Evolutionary conservation across 2,797 vertebrate species (phyloP), one percentile per base, ranked within the genome.

Genomic region (Anas georgica): DNA sequence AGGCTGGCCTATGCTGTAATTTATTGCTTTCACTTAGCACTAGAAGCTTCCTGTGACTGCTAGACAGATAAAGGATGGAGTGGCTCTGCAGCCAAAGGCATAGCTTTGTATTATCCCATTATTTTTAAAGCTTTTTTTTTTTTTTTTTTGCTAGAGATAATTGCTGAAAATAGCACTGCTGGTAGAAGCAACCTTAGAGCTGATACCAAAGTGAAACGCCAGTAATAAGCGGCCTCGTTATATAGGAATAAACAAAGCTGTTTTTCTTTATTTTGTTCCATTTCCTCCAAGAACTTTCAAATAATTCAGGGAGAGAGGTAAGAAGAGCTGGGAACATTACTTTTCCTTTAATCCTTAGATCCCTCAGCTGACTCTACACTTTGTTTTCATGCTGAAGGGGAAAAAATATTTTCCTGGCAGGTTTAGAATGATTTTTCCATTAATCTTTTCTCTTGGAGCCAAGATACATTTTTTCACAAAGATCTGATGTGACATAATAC

Each of bases 341-440:
- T 95, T 95, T 93, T 54, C 74, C 66, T 94, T 91, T 89, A 93
- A 93, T 96, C 86, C 59, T 91, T 63, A 84, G 82, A 72, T 78
- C 69, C 37, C 75, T 95, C 77, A 93, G 86, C 80, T 93, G 81
- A 94, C 84, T 88, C 81, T 81, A 94, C 48, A 80, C 89, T 96
- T 96, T 97, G 94, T 96, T 97, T 97, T 97, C 76, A n/a, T 82
- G 83, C 67, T 94, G 72, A 95, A 97, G 89, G 60, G 92, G 78
- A 85, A 92, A 95, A 97, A 96, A 92, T 94, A 95, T 93, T 97
- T 97, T 94, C 96, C 96, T 95, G 96, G 95, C 95, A 95, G 64
- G 75, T 68, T 77, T 74, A 92, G 90, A 55, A 93, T 94, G 95
- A 88, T 94, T 97, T 97, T 97, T 96, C 97, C 96, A 92, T 94